A percentile compares a stretch with the other conserved stretches of the same genome.
These are phyloP conservation scores for Amorpha juglandis DNA, from an alignment of 2,888 invertebrate species.

Conservation along the genomic window DNA sequence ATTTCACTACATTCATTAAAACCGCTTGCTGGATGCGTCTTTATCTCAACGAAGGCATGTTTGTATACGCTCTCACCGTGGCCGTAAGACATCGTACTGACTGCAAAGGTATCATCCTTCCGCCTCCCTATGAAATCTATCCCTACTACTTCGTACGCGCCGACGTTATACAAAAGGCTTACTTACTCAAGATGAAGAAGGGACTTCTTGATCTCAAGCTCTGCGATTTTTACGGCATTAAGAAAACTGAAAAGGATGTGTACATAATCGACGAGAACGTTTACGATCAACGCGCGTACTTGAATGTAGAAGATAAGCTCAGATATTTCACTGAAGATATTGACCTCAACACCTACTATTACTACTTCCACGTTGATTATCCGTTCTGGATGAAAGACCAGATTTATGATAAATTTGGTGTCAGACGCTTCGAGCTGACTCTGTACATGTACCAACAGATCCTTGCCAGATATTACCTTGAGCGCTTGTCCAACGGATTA, in stretches of 20 bases:
- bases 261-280: slow-evolving; percentile 88
- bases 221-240: slow-evolving; percentile 80
- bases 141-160: slow-evolving; percentile 88
- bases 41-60: slow-evolving; percentile 83
- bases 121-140: slow-evolving; percentile 84
- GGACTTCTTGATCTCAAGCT: slow-evolving; percentile 76
- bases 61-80: slow-evolving; percentile 81
- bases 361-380: slow-evolving; percentile 84
- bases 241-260: slow-evolving; percentile 75
- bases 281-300: slow-evolving; percentile 81
- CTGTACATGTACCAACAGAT: slow-evolving; percentile 87
- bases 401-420: slow-evolving; percentile 62
- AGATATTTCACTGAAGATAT: slow-evolving; percentile 88
- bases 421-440: slow-evolving; percentile 81
- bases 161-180: slow-evolving; percentile 85
- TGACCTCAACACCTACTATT: slow-evolving; percentile 86
- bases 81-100: slow-evolving; percentile 81
- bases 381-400: slow-evolving; percentile 86
- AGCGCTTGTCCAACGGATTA: slow-evolving; percentile 80
- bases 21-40: slow-evolving; percentile 82
- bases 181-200: slow-evolving; percentile 79
- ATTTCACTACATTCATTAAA: slow-evolving; percentile 77
- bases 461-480: slow-evolving; percentile 85
- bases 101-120: slow-evolving; percentile 78
- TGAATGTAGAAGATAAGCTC: slow-evolving; percentile 82